Base-by-base conservation (phyloP, 2,888 invertebrate species). In the Gonocerus acuteangulatus region DNA sequence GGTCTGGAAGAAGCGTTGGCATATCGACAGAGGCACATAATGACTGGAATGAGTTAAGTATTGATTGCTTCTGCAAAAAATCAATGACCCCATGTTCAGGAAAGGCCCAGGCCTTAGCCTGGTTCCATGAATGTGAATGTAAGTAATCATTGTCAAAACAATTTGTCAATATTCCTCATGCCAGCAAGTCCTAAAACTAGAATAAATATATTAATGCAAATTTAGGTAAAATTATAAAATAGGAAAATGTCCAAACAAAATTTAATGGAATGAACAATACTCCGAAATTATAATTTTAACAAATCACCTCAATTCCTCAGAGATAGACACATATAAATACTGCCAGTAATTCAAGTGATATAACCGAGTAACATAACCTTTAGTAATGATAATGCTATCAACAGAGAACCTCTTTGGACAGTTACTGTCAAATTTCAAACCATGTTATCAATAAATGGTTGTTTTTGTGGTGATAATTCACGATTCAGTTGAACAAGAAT, bases 51-150 rank as follows among this genome's bases (percentile, higher is more conserved):
- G 57, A 45, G 21, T 36, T 15, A 57, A 57, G 45, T 57, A 57
- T 57, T 57, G 57, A 57, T 57, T 57, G 13, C 45, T 57, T 57
- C 34, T 57, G 34, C 21, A 47, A 45, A 57, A 57, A 57, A 57
- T 57, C 47, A 57, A 57, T 57, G 57, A 39, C 21, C 39, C 22
- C 7, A 54, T 9, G 27, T 27, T 47, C 16, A 42, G 45, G 18
- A 9, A 45, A 44, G 16, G 23, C n/a, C 57, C 57, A 57, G 57
- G 27, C 27, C 18, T 47, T 23, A 57, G 22, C 21, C 39, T 45
- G 32, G 22, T n/a, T 27, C 27, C 47, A 16, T 42, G 19, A 9
- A 57, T 15, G n/a, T 57, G 34, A 11, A 45, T 16, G n/a, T 21
- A 16, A 9, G 21, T 13, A 27, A 57, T 6, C 57, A 57, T 57